Conservation (phyloP, 1,140 invertebrate species). For the Leguminivora glycinivorella region DNA sequence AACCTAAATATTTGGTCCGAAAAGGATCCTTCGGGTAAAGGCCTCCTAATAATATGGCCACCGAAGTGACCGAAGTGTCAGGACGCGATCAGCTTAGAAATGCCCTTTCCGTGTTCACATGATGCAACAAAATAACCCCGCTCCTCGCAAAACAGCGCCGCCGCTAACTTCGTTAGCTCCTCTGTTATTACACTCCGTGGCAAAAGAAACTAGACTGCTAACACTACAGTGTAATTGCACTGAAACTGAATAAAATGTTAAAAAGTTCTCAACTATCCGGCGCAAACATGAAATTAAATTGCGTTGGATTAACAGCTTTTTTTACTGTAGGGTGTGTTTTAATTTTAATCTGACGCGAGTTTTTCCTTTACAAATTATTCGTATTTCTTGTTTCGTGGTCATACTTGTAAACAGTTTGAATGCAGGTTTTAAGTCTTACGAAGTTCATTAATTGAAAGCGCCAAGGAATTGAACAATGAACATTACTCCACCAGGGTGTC, state of each 20-base stretch:
- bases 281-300: slow-evolving; percentile 45
- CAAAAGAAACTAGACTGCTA: slow-evolving; percentile 41
- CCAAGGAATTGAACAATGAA: no score
- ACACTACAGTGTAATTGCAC: slow-evolving; percentile 46
- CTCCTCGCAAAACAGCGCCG: slow-evolving; percentile 1
- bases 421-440: no score
- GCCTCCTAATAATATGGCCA: no score
- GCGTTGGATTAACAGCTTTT: slow-evolving; percentile 18
- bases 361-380: neutral
- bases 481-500: no score
- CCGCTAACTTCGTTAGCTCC: slow-evolving; percentile 39
- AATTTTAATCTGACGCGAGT: neutral
- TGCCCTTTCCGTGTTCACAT: neutral
- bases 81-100: neutral
- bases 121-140: neutral
- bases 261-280: slow-evolving; percentile 38
- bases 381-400: neutral
- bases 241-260: slow-evolving; percentile 46
- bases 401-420: no score
- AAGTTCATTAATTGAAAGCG: no score
- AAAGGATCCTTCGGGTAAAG: no score
- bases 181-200: slow-evolving; percentile 34
- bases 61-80: neutral
- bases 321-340: neutral
- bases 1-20: no score